Evolutionary conservation across 2,888 invertebrate genomes (phyloP).

Genomic region (Ernsta delagoae): DNA sequence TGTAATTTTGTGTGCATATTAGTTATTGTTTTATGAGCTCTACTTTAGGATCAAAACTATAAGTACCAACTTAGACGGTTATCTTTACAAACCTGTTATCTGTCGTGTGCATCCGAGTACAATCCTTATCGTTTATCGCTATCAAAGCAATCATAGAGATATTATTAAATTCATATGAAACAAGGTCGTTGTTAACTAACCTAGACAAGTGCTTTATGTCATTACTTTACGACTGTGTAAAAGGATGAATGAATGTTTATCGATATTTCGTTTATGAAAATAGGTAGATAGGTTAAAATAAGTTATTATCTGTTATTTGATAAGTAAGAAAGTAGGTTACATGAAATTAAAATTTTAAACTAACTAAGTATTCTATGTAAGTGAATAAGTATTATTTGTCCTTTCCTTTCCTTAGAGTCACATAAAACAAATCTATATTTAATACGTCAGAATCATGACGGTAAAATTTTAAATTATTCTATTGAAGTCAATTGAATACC

Average conservation of each 20-base stretch:
- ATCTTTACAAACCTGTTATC: no score
- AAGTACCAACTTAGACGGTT: no score
- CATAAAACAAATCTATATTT: constrained; percentile 1
- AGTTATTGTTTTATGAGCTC: background rate
- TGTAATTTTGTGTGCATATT: background rate
- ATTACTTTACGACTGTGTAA: no score
- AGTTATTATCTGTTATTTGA: no score
- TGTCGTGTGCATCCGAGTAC: background rate
- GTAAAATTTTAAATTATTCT: constrained; percentile 63
- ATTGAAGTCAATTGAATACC: constrained; percentile 74
- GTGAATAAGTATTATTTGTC: no score
- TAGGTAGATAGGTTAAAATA: no score
- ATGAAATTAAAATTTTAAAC: no score
- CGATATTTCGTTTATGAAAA: no score
- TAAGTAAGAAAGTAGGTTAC: no score
- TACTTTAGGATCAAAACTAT: background rate
- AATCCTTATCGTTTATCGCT: background rate
- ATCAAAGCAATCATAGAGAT: background rate
- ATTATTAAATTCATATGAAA: background rate
- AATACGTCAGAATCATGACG: constrained; percentile 27
- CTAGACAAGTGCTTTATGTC: background rate
- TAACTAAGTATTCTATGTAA: no score
- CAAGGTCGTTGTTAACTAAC: background rate
- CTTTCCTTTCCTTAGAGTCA: background rate
- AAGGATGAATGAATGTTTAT: no score